These are phyloP conservation scores for Rhombomys opimus DNA, from an alignment of 2,113 vertebrate species.

Conservation along the genomic window DNA sequence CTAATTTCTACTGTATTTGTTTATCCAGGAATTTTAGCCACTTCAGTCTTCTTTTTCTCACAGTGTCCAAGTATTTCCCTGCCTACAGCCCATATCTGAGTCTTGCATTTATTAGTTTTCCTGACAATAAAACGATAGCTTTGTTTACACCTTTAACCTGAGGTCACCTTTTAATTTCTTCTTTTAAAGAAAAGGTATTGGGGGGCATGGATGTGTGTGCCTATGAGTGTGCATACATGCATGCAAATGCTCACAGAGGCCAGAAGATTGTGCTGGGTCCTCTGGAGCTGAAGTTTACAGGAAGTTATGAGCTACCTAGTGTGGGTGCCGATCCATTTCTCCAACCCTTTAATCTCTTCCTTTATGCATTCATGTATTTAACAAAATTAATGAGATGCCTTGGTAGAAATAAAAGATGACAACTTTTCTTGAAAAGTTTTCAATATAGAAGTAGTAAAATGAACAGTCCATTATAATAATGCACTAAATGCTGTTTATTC, in stretches of 20 bases:
- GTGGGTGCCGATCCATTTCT: background rate
- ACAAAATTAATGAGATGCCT: conserved; percentile 11
- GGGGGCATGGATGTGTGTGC: background rate
- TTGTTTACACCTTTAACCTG: background rate
- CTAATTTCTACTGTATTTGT: conserved; percentile 4
- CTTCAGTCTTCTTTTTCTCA: background rate
- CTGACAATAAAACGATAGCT: background rate
- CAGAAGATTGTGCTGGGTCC: background rate
- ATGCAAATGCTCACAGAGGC: background rate
- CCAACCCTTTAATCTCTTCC: background rate
- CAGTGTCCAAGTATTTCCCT: background rate
- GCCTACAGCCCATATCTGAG: background rate
- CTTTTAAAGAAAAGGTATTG: background rate
- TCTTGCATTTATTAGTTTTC: background rate
- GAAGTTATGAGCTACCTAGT: background rate
- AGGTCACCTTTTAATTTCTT: conserved; percentile 21
- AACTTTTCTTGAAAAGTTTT: conserved; percentile 41
- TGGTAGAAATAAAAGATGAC: conserved; percentile 30
- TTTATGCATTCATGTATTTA: background rate
- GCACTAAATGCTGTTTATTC: conserved; percentile 17
- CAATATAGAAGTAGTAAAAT: background rate
- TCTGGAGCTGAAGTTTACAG: background rate
- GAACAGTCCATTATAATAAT: background rate
- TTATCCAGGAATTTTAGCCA: background rate
- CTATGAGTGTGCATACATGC: background rate